These are phyloP conservation scores for Spodoptera litura DNA, from an alignment of 1,140 invertebrate genomes.

Conservation along the genomic window DNA sequence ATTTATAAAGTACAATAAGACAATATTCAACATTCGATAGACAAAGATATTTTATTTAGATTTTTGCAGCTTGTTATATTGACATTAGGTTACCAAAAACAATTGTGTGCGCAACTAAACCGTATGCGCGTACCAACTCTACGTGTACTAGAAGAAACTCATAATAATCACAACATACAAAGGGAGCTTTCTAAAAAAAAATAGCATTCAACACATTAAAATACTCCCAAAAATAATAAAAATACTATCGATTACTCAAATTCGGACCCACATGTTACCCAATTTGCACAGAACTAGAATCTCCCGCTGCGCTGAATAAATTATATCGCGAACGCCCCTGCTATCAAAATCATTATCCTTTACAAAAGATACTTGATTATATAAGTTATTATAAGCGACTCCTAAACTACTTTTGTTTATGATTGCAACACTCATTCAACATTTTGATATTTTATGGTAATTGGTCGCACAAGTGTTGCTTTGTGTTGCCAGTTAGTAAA, in stretches of 20 bases:
- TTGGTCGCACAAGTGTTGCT: constrained; percentile 63
- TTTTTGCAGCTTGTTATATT: too few relatives aligned
- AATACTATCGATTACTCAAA: constrained; percentile 63
- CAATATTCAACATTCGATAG: too few relatives aligned
- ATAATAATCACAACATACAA: too few relatives aligned
- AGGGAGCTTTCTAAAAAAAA: not conserved
- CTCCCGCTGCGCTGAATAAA: constrained; percentile 78
- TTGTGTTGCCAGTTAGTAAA: constrained; percentile 22
- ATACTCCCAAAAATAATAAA: constrained; percentile 33
- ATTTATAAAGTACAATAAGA: too few relatives aligned
- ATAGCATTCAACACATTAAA: constrained; percentile 18
- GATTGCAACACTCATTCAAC: constrained; percentile 58
- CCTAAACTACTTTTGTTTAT: constrained; percentile 47
- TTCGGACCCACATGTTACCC: constrained; percentile 72
- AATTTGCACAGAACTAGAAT: constrained; percentile 73
- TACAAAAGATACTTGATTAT: constrained; percentile 78
- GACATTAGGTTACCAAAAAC: too few relatives aligned
- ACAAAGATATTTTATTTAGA: too few relatives aligned
- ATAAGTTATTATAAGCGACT: constrained; percentile 68
- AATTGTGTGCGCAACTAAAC: too few relatives aligned
- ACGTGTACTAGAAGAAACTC: too few relatives aligned
- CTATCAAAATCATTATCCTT: constrained; percentile 71
- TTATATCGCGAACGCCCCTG: constrained; percentile 70
- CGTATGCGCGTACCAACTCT: too few relatives aligned
- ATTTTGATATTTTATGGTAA: constrained; percentile 70